phyloP scores from a whole-genome alignment of 2,888 invertebrate species.

The Patella pellucida region DNA sequence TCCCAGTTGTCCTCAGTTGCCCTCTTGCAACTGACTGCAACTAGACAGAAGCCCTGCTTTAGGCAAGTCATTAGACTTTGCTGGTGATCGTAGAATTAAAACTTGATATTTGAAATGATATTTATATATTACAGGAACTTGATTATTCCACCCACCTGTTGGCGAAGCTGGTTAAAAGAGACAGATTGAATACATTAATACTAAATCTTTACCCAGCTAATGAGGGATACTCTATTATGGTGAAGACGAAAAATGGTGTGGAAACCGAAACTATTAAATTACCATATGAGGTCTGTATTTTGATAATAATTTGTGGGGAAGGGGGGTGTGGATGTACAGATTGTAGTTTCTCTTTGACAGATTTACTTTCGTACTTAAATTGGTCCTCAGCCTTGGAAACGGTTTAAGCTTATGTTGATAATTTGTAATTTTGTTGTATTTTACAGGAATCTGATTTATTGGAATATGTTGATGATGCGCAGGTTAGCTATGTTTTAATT shows the following conservation, averaged over 20 bases:
- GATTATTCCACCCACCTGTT: constrained; percentile 75
- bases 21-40: too few relatives aligned
- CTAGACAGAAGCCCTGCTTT: too few relatives aligned
- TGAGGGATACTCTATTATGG: constrained; percentile 86
- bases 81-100: neutral
- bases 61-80: too few relatives aligned
- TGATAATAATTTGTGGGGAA: too few relatives aligned
- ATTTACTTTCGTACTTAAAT: too few relatives aligned
- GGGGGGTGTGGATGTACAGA: too few relatives aligned
- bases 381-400: too few relatives aligned
- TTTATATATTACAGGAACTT: constrained; percentile 48
- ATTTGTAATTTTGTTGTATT: too few relatives aligned
- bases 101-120: neutral
- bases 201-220: constrained; percentile 92
- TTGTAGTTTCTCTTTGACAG: too few relatives aligned
- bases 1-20: too few relatives aligned
- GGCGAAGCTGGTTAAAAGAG: constrained; percentile 86
- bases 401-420: too few relatives aligned
- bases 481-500: constrained; percentile 68
- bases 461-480: constrained; percentile 90
- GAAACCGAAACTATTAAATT: constrained; percentile 68
- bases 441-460: constrained; percentile 81
- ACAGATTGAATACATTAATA: constrained; percentile 89
- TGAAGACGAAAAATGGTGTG: constrained; percentile 59
- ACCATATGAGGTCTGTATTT: constrained; percentile 80